Percentiles rank a stretch among this genome's conserved stretches.
These are phyloP conservation scores for Ichneumoninae sp. DNA, from an alignment of 2,888 invertebrate genomes.

Conservation along the genomic window DNA sequence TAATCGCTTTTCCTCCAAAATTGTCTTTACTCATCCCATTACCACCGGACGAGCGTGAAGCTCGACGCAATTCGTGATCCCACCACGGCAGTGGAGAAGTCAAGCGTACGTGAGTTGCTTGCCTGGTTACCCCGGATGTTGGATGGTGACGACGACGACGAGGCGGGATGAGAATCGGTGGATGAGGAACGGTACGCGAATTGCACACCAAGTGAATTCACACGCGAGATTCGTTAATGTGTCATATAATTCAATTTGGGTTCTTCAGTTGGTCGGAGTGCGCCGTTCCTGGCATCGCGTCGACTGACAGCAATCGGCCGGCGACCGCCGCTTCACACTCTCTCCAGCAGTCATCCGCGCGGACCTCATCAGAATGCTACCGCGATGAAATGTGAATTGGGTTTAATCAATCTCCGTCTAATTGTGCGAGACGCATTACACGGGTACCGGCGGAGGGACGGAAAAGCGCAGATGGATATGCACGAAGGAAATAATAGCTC, in stretches of 20 bases:
- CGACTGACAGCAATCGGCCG: constrained; percentile 53
- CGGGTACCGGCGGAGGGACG: constrained; percentile 26
- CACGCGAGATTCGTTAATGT: constrained; percentile 64
- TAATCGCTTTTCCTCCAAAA: not conserved
- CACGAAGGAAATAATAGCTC: not conserved
- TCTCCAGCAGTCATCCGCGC: not conserved
- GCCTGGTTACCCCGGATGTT: constrained; percentile 6
- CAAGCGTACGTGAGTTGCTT: constrained; percentile 20
- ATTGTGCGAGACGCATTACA: constrained; percentile 78
- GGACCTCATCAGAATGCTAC: constrained; percentile 16
- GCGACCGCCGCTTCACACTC: constrained; percentile 13
- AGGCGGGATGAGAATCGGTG: not conserved
- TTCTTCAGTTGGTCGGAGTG: constrained; percentile 46
- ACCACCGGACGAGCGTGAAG: not conserved
- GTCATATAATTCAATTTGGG: constrained; percentile 64
- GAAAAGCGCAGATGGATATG: constrained; percentile 35
- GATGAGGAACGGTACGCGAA: constrained; percentile 27
- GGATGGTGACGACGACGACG: constrained; percentile 32
- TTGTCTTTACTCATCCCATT: not conserved
- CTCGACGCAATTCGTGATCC: not conserved
- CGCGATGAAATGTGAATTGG: constrained; percentile 81
- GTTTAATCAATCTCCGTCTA: constrained; percentile 83
- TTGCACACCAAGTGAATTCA: constrained; percentile 59
- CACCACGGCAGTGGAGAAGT: not conserved
- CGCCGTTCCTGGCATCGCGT: constrained; percentile 41